Evolutionary conservation across 2,888 invertebrate genomes (phyloP), one percentile per base, ranked within the genome.

Genomic region (Meteorus cinctellus): DNA sequence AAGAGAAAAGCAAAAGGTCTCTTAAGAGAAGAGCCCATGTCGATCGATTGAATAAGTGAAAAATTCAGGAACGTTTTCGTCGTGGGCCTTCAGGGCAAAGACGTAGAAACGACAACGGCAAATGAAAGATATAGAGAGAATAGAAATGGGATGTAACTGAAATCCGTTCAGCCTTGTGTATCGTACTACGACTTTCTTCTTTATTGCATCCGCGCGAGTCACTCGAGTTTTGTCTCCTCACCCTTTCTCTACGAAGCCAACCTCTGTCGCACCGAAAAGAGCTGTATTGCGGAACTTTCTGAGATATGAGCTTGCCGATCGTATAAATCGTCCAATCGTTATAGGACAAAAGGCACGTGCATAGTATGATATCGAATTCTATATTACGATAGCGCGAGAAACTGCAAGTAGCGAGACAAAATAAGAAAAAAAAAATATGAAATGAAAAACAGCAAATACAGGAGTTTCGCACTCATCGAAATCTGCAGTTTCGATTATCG

Each of bases 311-410:
- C 73, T 75, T 72, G 71, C 55, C 79, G 74, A 79, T 77, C 79
- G 81, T 77, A 81, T 77, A 80, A 79, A 81, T 79, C 80, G 77
- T 78, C 78, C 78, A 74, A 78, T 78, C 77, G 76, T 75, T 81
- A 73, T 76, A 69, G 77, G 70, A 77, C 76, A 78, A 75, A 78
- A 66, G 72, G 59, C 70, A 63, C 72, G 59, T 41, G 70, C 34
- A 55, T 65, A 51, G 24, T 55, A 41, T 55, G 62, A 63, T 70
- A 70, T 65, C 34, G 48, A 60, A 72, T 70, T 70, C 34, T 51
- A 70, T 70, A 55, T 59, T 55, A 19, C 19, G 41, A 24, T 70
- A 36, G 69, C 10, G 55, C 34, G 34, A 29, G 31, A n/a, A 55
- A 70, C 19, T 31, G 69, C 34, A 19, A 55, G 8, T 51, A 34